These are phyloP conservation scores for Synergus itoensis DNA, from an alignment of 2,888 invertebrate species.

Conservation along the genomic window DNA sequence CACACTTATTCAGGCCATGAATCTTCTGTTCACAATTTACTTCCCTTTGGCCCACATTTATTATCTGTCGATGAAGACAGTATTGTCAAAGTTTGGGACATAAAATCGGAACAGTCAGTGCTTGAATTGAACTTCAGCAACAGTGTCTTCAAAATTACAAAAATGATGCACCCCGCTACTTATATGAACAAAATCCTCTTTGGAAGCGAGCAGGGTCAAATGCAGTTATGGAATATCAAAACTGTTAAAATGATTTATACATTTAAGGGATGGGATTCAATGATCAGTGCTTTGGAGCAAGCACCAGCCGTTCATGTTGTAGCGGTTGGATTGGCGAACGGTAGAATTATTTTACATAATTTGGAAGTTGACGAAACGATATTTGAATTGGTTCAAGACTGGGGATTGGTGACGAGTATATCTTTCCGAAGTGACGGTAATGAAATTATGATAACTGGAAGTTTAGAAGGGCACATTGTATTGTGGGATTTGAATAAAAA, in stretches of 20 bases:
- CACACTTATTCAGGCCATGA: slow-evolving; percentile 90
- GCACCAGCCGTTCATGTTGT: slow-evolving; percentile 96
- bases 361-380: slow-evolving; percentile 90
- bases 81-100: slow-evolving; percentile 90
- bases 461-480: slow-evolving; percentile 90
- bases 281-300: slow-evolving; percentile 88
- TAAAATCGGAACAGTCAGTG: slow-evolving; percentile 85
- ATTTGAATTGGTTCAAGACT: slow-evolving; percentile 93
- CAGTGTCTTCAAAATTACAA: slow-evolving; percentile 87
- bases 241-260: slow-evolving; percentile 87
- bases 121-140: slow-evolving; percentile 85
- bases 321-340: slow-evolving; percentile 91
- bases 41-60: slow-evolving; percentile 93
- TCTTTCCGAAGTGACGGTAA: slow-evolving; percentile 92
- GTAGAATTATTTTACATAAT: slow-evolving; percentile 92
- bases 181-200: slow-evolving; percentile 96
- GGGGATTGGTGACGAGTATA: slow-evolving; percentile 91
- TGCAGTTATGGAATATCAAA: slow-evolving; percentile 95
- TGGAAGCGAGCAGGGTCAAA: slow-evolving; percentile 89
- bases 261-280: slow-evolving; percentile 86
- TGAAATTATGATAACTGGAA: slow-evolving; percentile 92
- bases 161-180: slow-evolving; percentile 94
- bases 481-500: slow-evolving; percentile 95
- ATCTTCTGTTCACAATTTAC: slow-evolving; percentile 85
- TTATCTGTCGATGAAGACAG: slow-evolving; percentile 91